A percentile compares a stretch with the other conserved stretches of the same genome.
phyloP scores from a whole-genome alignment of 2,113 vertebrate species.

The Hemiprocne comata region DNA sequence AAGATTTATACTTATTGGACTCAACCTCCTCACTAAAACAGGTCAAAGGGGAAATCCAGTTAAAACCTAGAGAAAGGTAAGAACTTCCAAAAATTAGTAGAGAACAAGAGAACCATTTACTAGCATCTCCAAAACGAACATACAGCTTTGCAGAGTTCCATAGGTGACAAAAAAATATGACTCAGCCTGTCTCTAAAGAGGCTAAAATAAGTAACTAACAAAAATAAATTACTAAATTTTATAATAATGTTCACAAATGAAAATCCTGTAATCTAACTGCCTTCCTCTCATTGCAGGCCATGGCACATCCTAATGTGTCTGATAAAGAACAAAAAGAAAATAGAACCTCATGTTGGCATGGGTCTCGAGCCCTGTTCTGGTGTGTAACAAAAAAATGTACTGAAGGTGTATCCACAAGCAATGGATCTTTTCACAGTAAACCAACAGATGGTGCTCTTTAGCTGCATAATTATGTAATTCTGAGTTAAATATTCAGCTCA shows the following conservation, averaged over 20 bases:
- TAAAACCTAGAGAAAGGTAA: background rate
- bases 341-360: background rate
- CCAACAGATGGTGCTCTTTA: conserved; percentile 65
- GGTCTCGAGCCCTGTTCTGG: background rate
- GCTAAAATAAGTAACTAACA: background rate
- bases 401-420: background rate
- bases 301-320: background rate
- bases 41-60: background rate
- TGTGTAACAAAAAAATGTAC: background rate
- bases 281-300: background rate
- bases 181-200: background rate
- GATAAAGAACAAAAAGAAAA: background rate
- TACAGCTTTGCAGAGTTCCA: background rate
- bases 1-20: background rate
- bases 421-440: background rate
- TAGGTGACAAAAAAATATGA: background rate
- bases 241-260: background rate
- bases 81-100: background rate
- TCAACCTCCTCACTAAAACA: background rate
- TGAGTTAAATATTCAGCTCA: background rate
- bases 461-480: conserved; percentile 17
- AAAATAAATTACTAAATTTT: background rate
- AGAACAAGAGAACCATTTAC: background rate
- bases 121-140: background rate
- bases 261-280: background rate